phyloP scores from a whole-genome alignment of 2,797 vertebrate genomes.

The Hozukius guyotensis region DNA sequence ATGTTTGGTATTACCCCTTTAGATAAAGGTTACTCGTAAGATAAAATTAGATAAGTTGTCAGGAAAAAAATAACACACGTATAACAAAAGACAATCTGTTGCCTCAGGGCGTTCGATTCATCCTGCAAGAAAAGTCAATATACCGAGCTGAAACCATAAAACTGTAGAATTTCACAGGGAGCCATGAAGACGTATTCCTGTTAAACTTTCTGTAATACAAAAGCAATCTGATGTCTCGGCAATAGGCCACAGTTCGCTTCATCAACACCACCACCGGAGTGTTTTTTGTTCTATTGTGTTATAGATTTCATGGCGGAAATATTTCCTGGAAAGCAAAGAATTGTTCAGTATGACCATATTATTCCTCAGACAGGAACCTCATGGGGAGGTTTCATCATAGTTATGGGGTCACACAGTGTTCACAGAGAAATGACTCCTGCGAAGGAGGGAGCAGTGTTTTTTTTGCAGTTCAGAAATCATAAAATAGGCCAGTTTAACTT shows the following conservation, averaged over 20 bases:
- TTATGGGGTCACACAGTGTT: slow-evolving; percentile 54
- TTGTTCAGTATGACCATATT: slow-evolving; percentile 51
- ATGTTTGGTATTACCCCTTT: slow-evolving; percentile 23
- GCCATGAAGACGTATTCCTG: slow-evolving; percentile 37
- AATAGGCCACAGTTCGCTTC: slow-evolving; percentile 42
- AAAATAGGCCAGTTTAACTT: slow-evolving; percentile 11
- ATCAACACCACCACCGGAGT: slow-evolving; percentile 6
- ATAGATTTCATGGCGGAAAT: slow-evolving; percentile 59
- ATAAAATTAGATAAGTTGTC: slow-evolving; percentile 46
- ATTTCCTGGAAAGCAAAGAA: slow-evolving; percentile 53
- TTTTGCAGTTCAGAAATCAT: slow-evolving; percentile 10
- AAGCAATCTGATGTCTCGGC: slow-evolving; percentile 52
- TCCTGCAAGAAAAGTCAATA: slow-evolving; percentile 37
- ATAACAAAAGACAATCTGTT: slow-evolving; percentile 25
- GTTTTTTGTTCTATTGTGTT: slow-evolving; percentile 56
- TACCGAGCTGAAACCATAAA: slow-evolving; percentile 28
- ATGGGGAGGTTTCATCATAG: slow-evolving; percentile 52
- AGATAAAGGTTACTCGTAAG: slow-evolving; percentile 20
- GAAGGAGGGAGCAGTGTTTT: slow-evolving; percentile 15
- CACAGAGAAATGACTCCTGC: slow-evolving; percentile 30
- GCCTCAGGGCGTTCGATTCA: slow-evolving; percentile 29
- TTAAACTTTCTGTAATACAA: slow-evolving; percentile 51
- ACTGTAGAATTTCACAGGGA: slow-evolving; percentile 36
- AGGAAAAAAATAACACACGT: background rate
- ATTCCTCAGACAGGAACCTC: slow-evolving; percentile 44